Base-by-base conservation (phyloP, 2,888 invertebrate species). In the Oligia strigilis region DNA sequence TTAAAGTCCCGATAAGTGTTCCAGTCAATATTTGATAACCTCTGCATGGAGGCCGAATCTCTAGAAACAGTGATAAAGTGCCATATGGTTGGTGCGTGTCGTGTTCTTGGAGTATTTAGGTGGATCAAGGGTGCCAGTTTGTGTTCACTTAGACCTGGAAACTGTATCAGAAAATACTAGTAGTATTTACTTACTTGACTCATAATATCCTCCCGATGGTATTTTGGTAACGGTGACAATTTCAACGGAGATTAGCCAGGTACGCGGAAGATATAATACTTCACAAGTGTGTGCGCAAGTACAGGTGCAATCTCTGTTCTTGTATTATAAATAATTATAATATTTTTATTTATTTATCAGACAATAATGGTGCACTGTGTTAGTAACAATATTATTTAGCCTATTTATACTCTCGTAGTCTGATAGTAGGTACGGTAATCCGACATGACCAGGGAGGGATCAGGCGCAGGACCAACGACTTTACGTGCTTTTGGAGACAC, bases 21-120 rank as follows among this genome's bases (percentile, higher is more conserved):
- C 81, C 70, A 82, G 90, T 86, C 91, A 90, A 90, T 91, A 90
- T 92, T 93, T 89, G 95, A 96, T 96, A 96, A 95, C 95, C 95
- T 89, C 84, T 84, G 86, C 23, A 88, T 91, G 90, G 92, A 93
- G 94, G 93, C 90, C 93, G 88, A 89, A 89, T 88, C 88, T 93
- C 93, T 91, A 92, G 92, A 90, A 92, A 94, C 88, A 84, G 78
- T 87, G 93, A 94, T 93, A 93, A 90, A 85, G 73, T 78, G 75
- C 82, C 92, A 92, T 91, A 86, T 86, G 80, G 86, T 72, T 75
- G 82, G 73, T 77, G 88, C 92, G 88, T 92, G 91, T 49, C 55
- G 5, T 49, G 55, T 40, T 75, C 55, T 72, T 71, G 4, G 43
- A 66, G 78, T 83, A 73, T 75, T 75, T 83, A 73, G 77, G 55